A percentile compares a stretch with the other conserved stretches of the same genome.
Conservation (phyloP, 23 tunicate genomes). For the Phallusia fumigata region DNA sequence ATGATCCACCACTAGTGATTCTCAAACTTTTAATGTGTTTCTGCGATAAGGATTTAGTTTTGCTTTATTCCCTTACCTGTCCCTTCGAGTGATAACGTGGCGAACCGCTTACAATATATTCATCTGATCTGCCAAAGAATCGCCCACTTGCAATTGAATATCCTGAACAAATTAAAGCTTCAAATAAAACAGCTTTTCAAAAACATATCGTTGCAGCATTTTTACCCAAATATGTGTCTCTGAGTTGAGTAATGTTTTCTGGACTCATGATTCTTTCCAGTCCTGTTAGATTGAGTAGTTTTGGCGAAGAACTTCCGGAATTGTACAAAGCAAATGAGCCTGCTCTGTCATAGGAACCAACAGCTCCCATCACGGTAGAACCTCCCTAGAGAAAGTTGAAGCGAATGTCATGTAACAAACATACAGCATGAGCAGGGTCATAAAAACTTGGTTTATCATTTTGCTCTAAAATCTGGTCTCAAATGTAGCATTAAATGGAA, state of each 20-base stretch:
- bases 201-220: too few relatives aligned
- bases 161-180: neutral
- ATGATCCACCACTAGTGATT: too few relatives aligned
- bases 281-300: neutral
- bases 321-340: slow-evolving; percentile 24
- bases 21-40: too few relatives aligned
- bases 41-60: too few relatives aligned
- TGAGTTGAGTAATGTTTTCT: neutral
- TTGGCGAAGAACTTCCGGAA: neutral
- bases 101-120: slow-evolving; percentile 24
- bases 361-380: slow-evolving; percentile 11
- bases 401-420: too few relatives aligned
- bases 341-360: slow-evolving; percentile 46
- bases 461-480: too few relatives aligned
- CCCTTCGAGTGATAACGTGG: slow-evolving; percentile 52
- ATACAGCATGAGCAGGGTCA: too few relatives aligned
- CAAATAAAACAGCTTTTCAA: too few relatives aligned
- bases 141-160: slow-evolving; percentile 36
- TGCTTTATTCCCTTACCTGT: neutral
- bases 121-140: neutral
- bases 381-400: slow-evolving; percentile 19
- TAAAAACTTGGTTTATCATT: too few relatives aligned
- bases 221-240: slow-evolving; percentile 13
- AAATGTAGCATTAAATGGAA: too few relatives aligned
- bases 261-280: neutral